These are phyloP conservation scores for Alsophila aescularia DNA, from an alignment of 2,888 invertebrate species.

Conservation along the genomic window DNA sequence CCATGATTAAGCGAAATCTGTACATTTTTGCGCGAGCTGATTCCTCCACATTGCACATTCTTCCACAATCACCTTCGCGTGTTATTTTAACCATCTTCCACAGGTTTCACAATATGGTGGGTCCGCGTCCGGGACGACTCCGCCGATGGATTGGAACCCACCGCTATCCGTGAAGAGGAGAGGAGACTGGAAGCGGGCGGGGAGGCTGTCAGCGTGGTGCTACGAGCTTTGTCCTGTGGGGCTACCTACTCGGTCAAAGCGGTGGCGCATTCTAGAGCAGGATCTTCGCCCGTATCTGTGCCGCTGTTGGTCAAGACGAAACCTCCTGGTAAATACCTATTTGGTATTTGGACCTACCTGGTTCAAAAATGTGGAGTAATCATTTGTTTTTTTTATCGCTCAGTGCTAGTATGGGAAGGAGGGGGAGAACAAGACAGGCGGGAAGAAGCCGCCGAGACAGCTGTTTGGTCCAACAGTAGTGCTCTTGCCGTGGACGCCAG, in stretches of 20 bases:
- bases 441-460: slow-evolving; percentile 71
- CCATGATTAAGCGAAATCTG: no score
- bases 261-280: slow-evolving; percentile 73
- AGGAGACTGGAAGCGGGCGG: slow-evolving; percentile 70
- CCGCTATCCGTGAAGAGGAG: slow-evolving; percentile 66
- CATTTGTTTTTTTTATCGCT: slow-evolving; percentile 4
- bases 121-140: slow-evolving; percentile 70
- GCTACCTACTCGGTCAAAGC: slow-evolving; percentile 73
- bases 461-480: slow-evolving; percentile 80
- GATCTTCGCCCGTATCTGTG: slow-evolving; percentile 67
- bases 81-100: neutral
- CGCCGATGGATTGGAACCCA: slow-evolving; percentile 61
- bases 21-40: no score
- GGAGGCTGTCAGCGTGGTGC: slow-evolving; percentile 64
- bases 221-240: slow-evolving; percentile 71
- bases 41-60: no score
- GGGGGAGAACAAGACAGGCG: slow-evolving; percentile 63
- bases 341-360: no score
- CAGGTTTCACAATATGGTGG: slow-evolving; percentile 78
- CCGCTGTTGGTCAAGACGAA: slow-evolving; percentile 74
- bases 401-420: slow-evolving; percentile 79
- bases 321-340: slow-evolving; percentile 81
- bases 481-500: slow-evolving; percentile 75
- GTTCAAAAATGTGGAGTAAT: no score
- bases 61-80: no score